Conservation (phyloP, 1,140 invertebrate species). For the Drosophila insularis region DNA sequence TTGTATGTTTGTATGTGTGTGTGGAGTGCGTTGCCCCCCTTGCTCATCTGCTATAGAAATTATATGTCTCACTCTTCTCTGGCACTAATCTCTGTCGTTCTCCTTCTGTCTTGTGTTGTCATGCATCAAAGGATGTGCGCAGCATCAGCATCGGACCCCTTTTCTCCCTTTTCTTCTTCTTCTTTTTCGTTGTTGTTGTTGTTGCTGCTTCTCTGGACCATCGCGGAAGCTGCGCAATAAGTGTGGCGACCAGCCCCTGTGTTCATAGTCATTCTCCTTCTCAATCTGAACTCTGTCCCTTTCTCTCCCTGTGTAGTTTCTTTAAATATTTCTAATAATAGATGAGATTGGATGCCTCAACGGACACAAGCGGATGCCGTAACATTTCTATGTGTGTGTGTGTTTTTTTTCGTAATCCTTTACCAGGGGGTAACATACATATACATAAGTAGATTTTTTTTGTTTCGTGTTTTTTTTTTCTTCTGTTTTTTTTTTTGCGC, state of each 20-base stretch:
- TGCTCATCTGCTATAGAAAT: background rate
- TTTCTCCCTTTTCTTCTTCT: background rate
- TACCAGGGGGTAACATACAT: slow-evolving; percentile 39
- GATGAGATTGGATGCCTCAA: slow-evolving; percentile 18
- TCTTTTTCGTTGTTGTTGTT: too few species aligned
- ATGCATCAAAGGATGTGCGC: slow-evolving; percentile 51
- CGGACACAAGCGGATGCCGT: slow-evolving; percentile 45
- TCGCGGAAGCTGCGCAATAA: slow-evolving; percentile 72
- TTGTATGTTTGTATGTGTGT: background rate
- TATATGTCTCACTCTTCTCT: background rate
- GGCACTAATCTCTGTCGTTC: background rate
- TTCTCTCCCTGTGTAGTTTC: background rate
- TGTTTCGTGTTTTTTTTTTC: slow-evolving; percentile 16
- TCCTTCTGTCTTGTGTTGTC: background rate
- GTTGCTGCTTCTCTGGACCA: slow-evolving; percentile 14
- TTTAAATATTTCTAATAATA: slow-evolving; percentile 15
- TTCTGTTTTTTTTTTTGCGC: slow-evolving; percentile 60
- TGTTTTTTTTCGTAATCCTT: slow-evolving; percentile 43
- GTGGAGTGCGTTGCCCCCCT: slow-evolving; percentile 36
- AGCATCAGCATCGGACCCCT: slow-evolving; percentile 38
- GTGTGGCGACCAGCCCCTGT: slow-evolving; percentile 58
- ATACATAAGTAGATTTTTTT: background rate
- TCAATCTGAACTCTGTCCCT: slow-evolving; percentile 13
- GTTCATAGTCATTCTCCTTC: background rate
- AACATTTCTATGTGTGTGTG: slow-evolving; percentile 34